Evolutionary conservation across 2,797 vertebrate species (phyloP), one percentile per base, ranked within the genome.

Genomic region (Pseudochromis fuscus): DNA sequence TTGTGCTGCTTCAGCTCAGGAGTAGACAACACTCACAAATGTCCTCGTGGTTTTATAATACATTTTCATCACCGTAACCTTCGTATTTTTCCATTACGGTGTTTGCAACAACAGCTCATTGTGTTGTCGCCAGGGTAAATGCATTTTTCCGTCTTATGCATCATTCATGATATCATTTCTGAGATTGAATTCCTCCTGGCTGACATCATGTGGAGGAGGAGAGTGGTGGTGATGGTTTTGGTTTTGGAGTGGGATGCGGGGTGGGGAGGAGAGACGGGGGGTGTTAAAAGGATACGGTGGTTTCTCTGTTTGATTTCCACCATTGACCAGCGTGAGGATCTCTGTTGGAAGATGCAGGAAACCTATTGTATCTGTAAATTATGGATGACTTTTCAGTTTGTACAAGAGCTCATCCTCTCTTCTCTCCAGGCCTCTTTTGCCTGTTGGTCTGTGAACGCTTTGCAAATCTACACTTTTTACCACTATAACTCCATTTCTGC

Each of bases 131-230:
- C 76, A 9, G 87, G 89, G 89, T 87, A 90, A 92, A 92, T 91
- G 90, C 87, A 85, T 92, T 92, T 92, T 88, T 73, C 83, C 52
- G 4, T 83, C 84, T 89, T 77, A 93, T 93, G 90, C 89, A 92
- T 93, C 90, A 91, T 92, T 93, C 90, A 93, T 92, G 88, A 92
- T 85, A 89, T 92, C 69, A 88, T 92, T 91, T 87, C 82, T 65
- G 84, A 89, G 90, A 93, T 92, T 93, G 89, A 90, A 93, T 92
- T 92, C 79, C 81, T 89, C 85, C 84, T 82, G 86, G 84, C 84
- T 88, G 91, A 89, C 86, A 89, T 89, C 87, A 87, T 77, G 86
- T 79, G 82, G 84, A 84, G 84, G 84, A 21, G 49, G 63, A 57
- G 77, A 66, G 69, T 19, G 74, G 55, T 8, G 61, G 69, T 27